Evolutionary conservation across 2,113 vertebrate genomes (phyloP).

Genomic region (Eclectus roratus): DNA sequence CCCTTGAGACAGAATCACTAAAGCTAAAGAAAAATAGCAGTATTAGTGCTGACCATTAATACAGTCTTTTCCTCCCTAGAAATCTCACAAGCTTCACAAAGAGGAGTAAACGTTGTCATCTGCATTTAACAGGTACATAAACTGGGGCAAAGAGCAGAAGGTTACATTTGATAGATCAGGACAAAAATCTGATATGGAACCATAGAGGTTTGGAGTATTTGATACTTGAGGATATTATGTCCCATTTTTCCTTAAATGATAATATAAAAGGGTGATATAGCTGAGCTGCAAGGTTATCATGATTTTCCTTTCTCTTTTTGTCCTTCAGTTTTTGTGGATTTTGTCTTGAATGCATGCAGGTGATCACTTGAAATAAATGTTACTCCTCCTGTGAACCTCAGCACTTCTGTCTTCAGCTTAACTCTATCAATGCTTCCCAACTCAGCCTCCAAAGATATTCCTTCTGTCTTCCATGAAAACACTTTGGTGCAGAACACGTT

Average conservation of each 20-base stretch:
- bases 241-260: background rate
- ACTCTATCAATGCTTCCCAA: background rate
- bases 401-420: background rate
- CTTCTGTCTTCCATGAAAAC: background rate
- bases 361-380: background rate
- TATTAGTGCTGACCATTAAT: background rate
- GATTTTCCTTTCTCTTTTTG: background rate
- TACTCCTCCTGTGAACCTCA: background rate
- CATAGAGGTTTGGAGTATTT: background rate
- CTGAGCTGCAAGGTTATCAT: background rate
- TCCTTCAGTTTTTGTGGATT: background rate
- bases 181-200: background rate
- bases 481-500: background rate
- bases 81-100: background rate
- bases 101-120: background rate
- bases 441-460: background rate
- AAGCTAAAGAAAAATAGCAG: background rate
- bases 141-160: background rate
- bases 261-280: background rate
- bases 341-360: background rate
- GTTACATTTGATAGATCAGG: background rate
- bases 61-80: background rate
- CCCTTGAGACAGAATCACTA: background rate
- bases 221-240: background rate
- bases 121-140: background rate